Evolutionary conservation across 2,113 vertebrate species (phyloP).

Genomic region (Festucalex cinctus): DNA sequence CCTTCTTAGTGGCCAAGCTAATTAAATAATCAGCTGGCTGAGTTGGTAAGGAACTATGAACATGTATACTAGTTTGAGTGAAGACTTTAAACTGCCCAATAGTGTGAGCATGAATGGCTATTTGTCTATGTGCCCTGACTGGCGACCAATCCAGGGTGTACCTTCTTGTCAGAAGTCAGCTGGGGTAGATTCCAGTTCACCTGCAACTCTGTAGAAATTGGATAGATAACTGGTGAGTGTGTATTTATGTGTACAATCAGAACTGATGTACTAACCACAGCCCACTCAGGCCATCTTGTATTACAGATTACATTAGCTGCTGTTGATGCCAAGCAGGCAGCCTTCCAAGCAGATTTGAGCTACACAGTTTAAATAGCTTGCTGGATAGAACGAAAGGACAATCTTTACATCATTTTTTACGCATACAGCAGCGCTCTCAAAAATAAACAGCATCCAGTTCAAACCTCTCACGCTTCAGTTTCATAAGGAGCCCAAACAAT

Average conservation of each 20-base stretch:
- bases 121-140: background rate
- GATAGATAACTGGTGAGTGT: background rate
- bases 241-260: background rate
- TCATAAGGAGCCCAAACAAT: background rate
- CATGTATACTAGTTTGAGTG: no score
- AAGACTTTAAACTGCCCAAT: background rate
- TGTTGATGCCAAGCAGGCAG: conserved; percentile 33
- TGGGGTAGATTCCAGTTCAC: background rate
- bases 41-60: no score
- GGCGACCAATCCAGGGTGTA: background rate
- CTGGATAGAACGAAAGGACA: conserved; percentile 6
- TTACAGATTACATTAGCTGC: conserved; percentile 50
- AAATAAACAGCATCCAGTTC: background rate
- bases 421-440: background rate
- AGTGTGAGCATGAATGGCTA: background rate
- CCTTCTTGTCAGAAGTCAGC: background rate
- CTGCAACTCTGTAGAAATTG: background rate
- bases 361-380: conserved; percentile 18
- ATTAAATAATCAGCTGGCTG: no score
- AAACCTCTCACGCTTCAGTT: background rate
- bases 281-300: conserved; percentile 54
- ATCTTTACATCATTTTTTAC: conserved; percentile 3
- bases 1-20: no score
- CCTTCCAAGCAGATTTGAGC: conserved; percentile 25
- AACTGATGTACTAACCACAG: conserved; percentile 36